Evolutionary conservation across 2,888 invertebrate genomes (phyloP), one percentile per base, ranked within the genome.

Genomic region (Pogonocherus hispidulus): DNA sequence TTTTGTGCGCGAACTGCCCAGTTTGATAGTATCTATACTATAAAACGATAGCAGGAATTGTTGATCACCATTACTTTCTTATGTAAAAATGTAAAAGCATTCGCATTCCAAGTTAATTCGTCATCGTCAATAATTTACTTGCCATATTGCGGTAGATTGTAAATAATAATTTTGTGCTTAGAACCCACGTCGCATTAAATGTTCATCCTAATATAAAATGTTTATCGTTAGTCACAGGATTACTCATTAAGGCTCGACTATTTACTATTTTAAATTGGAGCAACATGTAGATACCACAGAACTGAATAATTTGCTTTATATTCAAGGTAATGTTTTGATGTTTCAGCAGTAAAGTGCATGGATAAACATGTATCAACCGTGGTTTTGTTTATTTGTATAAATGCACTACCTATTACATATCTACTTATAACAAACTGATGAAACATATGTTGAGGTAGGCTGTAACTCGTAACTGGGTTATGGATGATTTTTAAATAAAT

Each of bases 321-420:
- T 46, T 59, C 59, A 59, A 59, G 59, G 59, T 59, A 20, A 22
- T 59, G 47, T 59, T 59, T 47, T 59, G 59, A 27, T 59, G 47
- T 11, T 27, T 59, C 59, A 47, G 44, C 59, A 47, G 11, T 47
- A 19, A 18, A 11, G 23, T 19, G 19, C 18, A n/a, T 47, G n/a
- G 35, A 18, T 35, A 19, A 35, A 44, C 16, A n/a, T 19, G n/a
- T n/a, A n/a, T n/a, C n/a, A n/a, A n/a, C n/a, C n/a, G n/a, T 44
- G 23, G n/a, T 2, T 19, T 9, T 8, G 16, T 27, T 6, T 51
- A 14, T 27, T 22, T 20, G 20, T 49, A 22, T 49, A 23, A 27
- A 27, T 27, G 23, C 27, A 27, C 9, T 20, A 11, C 18, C 11
- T 1, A 11, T 8, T 27, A 9, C 14, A 27, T 14, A 14, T 51